These are phyloP conservation scores for Tupiocoris notatus DNA, from an alignment of 2,888 invertebrate genomes.

Conservation along the genomic window DNA sequence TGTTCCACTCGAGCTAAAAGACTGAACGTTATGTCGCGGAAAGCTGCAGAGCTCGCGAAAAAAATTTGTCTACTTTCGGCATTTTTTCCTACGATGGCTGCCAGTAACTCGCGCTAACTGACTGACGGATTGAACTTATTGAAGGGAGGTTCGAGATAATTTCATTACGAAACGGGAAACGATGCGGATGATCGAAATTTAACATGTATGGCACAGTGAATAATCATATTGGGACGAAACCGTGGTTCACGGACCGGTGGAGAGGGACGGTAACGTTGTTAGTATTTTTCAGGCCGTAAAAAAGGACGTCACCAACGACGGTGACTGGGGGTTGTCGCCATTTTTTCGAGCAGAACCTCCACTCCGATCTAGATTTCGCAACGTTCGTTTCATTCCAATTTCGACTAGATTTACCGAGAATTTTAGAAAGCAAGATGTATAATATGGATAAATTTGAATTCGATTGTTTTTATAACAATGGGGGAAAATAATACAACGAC, in stretches of 20 bases:
- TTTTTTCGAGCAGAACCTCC: conserved; percentile 4
- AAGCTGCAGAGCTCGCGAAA: neutral
- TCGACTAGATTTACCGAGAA: too few relatives aligned
- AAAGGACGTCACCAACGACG: neutral
- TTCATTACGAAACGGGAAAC: conserved; percentile 41
- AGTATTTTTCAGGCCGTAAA: conserved; percentile 8
- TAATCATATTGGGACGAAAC: conserved; percentile 27
- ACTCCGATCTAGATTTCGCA: too few relatives aligned
- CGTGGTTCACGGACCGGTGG: conserved; percentile 1
- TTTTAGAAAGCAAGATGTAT: too few relatives aligned
- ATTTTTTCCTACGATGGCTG: too few relatives aligned
- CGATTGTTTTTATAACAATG: too few relatives aligned
- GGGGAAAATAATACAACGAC: too few relatives aligned
- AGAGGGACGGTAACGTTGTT: conserved; percentile 7
- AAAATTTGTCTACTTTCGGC: too few relatives aligned
- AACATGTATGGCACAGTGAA: conserved; percentile 43
- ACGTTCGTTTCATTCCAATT: too few relatives aligned
- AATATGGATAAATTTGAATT: too few relatives aligned
- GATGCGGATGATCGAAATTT: conserved; percentile 45
- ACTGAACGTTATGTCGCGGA: too few relatives aligned
- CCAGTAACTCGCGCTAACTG: neutral
- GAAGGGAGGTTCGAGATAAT: conserved; percentile 28
- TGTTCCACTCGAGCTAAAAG: too few relatives aligned
- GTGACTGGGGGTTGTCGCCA: neutral
- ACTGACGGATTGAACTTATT: neutral